Percentiles rank a stretch among this genome's conserved stretches.
These are phyloP conservation scores for Drosophila nikananu DNA, from an alignment of 1,140 invertebrate genomes.

Conservation along the genomic window DNA sequence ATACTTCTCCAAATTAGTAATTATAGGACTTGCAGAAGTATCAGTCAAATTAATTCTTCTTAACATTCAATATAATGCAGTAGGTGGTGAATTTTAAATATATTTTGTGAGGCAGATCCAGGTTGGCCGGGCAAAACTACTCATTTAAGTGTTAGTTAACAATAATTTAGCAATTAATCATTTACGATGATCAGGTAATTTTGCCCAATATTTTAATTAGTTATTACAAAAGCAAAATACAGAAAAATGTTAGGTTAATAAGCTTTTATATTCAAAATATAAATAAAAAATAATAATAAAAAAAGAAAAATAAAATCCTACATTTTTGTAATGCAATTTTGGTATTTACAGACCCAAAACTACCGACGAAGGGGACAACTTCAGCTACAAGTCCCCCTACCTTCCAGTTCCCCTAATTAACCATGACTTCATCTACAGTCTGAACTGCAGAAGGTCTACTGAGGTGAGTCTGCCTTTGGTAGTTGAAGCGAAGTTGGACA, in stretches of 20 bases:
- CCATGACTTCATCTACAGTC: slow-evolving; percentile 42
- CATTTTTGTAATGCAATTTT: neutral
- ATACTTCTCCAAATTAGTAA: neutral
- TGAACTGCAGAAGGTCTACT: slow-evolving; percentile 15
- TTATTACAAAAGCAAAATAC: neutral
- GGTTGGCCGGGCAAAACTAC: neutral
- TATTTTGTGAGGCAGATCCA: neutral
- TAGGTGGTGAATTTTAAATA: neutral
- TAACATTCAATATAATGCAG: neutral
- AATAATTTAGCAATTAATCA: neutral
- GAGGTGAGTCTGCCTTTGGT: slow-evolving; percentile 19
- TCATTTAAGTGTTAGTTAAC: neutral
- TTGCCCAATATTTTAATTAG: neutral
- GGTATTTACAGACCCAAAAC: neutral
- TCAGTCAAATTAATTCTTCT: too few species aligned
- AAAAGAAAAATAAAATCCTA: neutral
- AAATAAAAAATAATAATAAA: too few species aligned
- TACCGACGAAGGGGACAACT: neutral
- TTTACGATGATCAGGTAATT: neutral
- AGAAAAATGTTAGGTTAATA: neutral
- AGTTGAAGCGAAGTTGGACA: neutral
- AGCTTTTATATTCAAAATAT: too few species aligned
- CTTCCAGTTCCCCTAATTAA: slow-evolving; percentile 35
- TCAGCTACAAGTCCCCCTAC: neutral
- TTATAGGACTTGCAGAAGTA: too few species aligned